Base-by-base conservation (phyloP, 2,888 invertebrate species). In the Acleris emargana region DNA sequence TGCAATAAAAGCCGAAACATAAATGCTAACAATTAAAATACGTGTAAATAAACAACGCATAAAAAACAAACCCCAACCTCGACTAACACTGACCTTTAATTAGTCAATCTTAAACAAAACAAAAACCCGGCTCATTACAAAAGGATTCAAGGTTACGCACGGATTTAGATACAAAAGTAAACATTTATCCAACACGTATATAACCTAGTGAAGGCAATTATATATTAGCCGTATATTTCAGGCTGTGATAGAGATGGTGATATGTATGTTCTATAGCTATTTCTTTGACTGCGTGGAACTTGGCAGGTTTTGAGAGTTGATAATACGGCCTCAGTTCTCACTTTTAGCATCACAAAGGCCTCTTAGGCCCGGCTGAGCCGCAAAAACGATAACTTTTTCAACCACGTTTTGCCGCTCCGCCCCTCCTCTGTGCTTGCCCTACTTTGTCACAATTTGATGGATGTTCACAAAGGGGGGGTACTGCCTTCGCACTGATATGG, bases 371-470 rank as follows among this genome's bases (percentile, higher is more conserved):
- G 16, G 50, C 49, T 43, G 50, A 22, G 38, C 64, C 59, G 59
- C 68, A 68, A 64, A 68, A 68, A 64, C 54, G 64, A 28, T 38
- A 60, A 57, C 57, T 53, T 62, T 58, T 63, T 63, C 64, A 68
- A 55, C 47, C 50, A 55, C 67, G 58, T 62, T 68, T 59, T 42
- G 32, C 64, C 38, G 17, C 64, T 66, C 66, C 66, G 67, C 32
- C 61, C 60, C 43, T 55, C 38, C 28, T 22, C 38, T 57, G 47
- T 61, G 66, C 61, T 58, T 49, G 79, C 72, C 76, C 80, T 81
- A 86, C 80, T 87, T 86, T 86, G 85, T 87, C 87, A 79, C 72
- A 70, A 64, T 77, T 80, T 87, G 87, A 89, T 88, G 82, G 83
- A 88, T 88, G 80, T 70, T 69, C 72, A 69, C 70, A 68, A 63